These are phyloP conservation scores for Sipunculus nudus DNA, from an alignment of 2,888 invertebrate genomes.

Conservation along the genomic window DNA sequence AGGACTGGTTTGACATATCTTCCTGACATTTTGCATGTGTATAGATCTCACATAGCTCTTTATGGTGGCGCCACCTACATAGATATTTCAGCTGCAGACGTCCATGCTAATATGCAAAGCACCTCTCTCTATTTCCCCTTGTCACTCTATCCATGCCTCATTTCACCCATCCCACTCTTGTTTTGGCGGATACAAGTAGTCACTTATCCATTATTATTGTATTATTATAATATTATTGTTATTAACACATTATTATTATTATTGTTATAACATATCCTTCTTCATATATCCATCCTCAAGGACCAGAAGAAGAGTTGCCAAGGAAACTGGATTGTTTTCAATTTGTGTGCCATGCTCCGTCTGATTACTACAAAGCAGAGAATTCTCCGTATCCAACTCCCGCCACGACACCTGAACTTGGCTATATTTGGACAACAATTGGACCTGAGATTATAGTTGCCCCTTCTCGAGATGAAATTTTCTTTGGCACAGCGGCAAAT, in stretches of 20 bases:
- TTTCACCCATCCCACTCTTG: too few species aligned
- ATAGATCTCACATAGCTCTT: too few species aligned
- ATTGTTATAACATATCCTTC: background rate
- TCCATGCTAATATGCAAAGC: too few species aligned
- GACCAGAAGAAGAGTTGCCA: slow-evolving; percentile 90
- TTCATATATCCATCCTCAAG: slow-evolving; percentile 68
- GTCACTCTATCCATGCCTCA: too few species aligned
- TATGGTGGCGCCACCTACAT: too few species aligned
- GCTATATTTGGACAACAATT: slow-evolving; percentile 62
- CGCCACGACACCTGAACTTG: slow-evolving; percentile 55
- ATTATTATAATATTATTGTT: background rate
- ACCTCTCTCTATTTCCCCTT: too few species aligned
- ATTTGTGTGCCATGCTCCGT: slow-evolving; percentile 93
- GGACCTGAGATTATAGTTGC: slow-evolving; percentile 55
- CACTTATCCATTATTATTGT: too few species aligned
- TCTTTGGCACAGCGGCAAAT: too few species aligned
- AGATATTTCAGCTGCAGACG: too few species aligned
- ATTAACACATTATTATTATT: background rate
- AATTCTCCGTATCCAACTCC: slow-evolving; percentile 78
- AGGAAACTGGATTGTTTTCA: slow-evolving; percentile 86
- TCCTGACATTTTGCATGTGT: too few species aligned
- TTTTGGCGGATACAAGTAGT: too few species aligned
- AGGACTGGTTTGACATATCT: too few species aligned
- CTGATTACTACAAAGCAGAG: slow-evolving; percentile 80
- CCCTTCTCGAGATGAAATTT: slow-evolving; percentile 57